phyloP scores from a whole-genome alignment of 92 coral and sea anemone genomes.

The Scolanthus callimorphus region DNA sequence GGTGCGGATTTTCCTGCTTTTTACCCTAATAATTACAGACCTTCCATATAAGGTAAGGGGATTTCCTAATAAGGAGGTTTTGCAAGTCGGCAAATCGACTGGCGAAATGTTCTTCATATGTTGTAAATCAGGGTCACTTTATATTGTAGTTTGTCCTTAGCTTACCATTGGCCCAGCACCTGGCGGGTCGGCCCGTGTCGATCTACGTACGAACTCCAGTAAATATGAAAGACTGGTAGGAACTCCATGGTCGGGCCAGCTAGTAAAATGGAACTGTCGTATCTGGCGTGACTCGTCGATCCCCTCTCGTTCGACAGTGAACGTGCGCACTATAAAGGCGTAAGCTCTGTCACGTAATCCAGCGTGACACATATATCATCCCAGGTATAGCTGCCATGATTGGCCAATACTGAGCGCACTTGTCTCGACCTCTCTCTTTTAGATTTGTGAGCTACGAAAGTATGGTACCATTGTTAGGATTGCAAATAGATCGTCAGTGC shows the following conservation, averaged over 20 bases:
- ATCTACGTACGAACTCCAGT: conserved; percentile 77
- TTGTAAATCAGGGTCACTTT: too few relatives aligned
- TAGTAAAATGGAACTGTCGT: conserved; percentile 87
- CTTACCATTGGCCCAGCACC: conserved; percentile 97
- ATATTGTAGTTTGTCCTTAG: too few relatives aligned
- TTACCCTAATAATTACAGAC: too few relatives aligned
- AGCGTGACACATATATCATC: conserved; percentile 66
- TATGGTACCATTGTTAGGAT: too few relatives aligned
- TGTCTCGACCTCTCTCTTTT: conserved; percentile 84
- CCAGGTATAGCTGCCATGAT: conserved; percentile 45
- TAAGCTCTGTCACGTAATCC: conserved; percentile 60
- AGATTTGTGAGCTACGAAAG: conserved; percentile 67
- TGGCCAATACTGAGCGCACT: conserved; percentile 96
- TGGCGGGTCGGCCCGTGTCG: conserved; percentile 72
- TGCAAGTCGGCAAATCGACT: too few relatives aligned
- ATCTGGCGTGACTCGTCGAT: conserved; percentile 45
- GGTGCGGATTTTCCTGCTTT: too few relatives aligned
- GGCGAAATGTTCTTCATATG: too few relatives aligned
- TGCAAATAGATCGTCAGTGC: too few relatives aligned
- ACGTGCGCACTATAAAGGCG: conserved; percentile 79
- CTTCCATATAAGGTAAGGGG: too few relatives aligned
- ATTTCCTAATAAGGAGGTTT: too few relatives aligned
- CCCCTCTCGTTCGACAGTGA: conserved; percentile 48
- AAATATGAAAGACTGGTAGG: conserved; percentile 77
- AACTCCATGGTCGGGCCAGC: conserved; percentile 99